Percentiles rank a stretch among this genome's conserved stretches.
These are phyloP conservation scores for Sminthurides aquaticus DNA, from an alignment of 2,888 invertebrate species.

Conservation along the genomic window DNA sequence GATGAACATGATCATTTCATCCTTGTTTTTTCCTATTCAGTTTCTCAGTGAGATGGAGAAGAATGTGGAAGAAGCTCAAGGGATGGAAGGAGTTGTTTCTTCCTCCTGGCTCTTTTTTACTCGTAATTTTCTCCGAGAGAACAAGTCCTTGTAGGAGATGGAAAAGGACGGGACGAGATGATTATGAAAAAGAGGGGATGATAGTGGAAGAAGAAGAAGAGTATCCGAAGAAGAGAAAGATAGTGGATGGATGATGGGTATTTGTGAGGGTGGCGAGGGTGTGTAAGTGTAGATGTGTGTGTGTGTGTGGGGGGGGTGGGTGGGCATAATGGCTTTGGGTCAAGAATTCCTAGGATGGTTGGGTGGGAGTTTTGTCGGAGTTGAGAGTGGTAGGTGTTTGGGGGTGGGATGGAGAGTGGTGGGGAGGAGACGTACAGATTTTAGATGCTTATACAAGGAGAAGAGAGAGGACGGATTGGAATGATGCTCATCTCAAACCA, in stretches of 20 bases:
- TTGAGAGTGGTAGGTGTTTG: not conserved
- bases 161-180: not conserved
- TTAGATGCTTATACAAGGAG: not conserved
- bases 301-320: not conserved
- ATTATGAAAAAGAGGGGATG: not conserved
- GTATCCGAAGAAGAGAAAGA: constrained; percentile 15
- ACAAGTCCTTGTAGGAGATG: not conserved
- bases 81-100: too few species aligned
- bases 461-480: not conserved
- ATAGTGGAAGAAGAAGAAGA: constrained; percentile 13
- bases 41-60: too few species aligned
- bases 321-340: not conserved
- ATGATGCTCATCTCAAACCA: not conserved
- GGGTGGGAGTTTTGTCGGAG: not conserved
- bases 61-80: too few species aligned
- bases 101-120: not conserved
- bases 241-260: constrained; percentile 19
- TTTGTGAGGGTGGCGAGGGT: constrained; percentile 42
- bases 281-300: constrained; percentile 18
- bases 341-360: not conserved
- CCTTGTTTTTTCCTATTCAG: not conserved
- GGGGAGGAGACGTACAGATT: too few species aligned
- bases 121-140: not conserved
- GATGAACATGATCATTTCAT: not conserved
- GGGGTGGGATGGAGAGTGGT: not conserved